Evolutionary conservation across 2,797 vertebrate genomes (phyloP), one percentile per base, ranked within the genome.

Genomic region (Schizothorax lantsangensis): DNA sequence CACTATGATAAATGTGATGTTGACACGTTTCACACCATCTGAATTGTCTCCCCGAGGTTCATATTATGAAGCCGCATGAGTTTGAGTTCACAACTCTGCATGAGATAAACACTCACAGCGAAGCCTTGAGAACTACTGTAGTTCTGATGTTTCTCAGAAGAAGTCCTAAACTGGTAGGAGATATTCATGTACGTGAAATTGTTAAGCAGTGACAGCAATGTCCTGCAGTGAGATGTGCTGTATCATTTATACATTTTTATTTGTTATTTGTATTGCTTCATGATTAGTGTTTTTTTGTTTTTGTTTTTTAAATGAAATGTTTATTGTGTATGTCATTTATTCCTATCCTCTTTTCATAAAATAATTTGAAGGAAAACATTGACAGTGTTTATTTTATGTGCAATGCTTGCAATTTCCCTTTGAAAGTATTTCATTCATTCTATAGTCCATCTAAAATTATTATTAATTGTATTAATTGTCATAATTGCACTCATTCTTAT

Each of bases 61-160:
- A 30, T 19, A 47, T 66, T 17, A 66, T 21, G 3, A 23, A 54
- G 33, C 33, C 57, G 33, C 49, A n/a, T 33, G n/a, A 19, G 57
- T 75, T 19, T 64, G 54, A 43, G 40, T 40, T 80, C 57, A 80
- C 78, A 80, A 9, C 78, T 79, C 77, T 43, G 36, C 78, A 43
- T 19, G 78, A 6, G n/a, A 45, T 45, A 21, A 21, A 64, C 40
- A 79, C 57, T 66, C 57, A 4, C 57, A 45, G 57, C 7, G n/a
- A 26, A 45, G 19, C 9, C n/a, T 30, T 19, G 36, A 45, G 57
- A 43, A 64, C 3, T 10, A 4, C 57, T 64, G n/a, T 6, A n/a
- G 14, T 26, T 19, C 14, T 26, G 8, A 43, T 19, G 23, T 6
- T 40, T 36, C 33, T 62, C 8, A 36, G 77, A 62, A 43, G n/a